These are phyloP conservation scores for Sebastes oblongus DNA, from an alignment of 2,797 vertebrate genomes.

Conservation along the genomic window DNA sequence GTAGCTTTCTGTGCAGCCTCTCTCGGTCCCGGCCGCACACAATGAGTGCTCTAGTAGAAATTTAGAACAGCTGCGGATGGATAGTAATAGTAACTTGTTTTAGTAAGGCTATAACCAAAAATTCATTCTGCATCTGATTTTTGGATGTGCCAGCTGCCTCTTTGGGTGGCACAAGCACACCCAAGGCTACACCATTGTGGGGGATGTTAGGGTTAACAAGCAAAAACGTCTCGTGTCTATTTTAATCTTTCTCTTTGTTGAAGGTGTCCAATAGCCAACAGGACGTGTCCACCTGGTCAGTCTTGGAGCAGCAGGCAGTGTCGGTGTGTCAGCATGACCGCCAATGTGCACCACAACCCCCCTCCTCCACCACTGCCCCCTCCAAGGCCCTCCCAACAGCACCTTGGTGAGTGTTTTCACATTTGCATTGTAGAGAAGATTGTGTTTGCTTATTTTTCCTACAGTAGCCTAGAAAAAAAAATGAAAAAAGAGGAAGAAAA, in stretches of 20 bases:
- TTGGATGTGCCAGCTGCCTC: too few relatives aligned
- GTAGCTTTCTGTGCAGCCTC: too few relatives aligned
- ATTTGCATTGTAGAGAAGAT: neutral
- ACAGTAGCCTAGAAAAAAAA: neutral
- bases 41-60: too few relatives aligned
- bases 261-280: conserved; percentile 67
- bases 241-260: neutral
- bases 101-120: too few relatives aligned
- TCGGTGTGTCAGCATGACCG: conserved; percentile 39
- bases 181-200: too few relatives aligned
- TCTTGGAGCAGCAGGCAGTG: conserved; percentile 66
- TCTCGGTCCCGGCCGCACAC: too few relatives aligned
- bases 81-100: too few relatives aligned
- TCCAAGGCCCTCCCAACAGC: conserved; percentile 43
- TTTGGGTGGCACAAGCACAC: too few relatives aligned
- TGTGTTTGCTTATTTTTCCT: neutral
- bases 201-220: too few relatives aligned
- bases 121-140: too few relatives aligned
- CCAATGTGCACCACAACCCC: conserved; percentile 28
- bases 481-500: neutral
- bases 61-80: too few relatives aligned
- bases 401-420: conserved; percentile 52
- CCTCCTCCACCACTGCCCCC: conserved; percentile 37
- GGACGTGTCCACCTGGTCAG: conserved; percentile 62
- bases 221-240: neutral